Conservation (phyloP, 2,113 vertebrate genomes). For the Callocephalon fimbriatum region DNA sequence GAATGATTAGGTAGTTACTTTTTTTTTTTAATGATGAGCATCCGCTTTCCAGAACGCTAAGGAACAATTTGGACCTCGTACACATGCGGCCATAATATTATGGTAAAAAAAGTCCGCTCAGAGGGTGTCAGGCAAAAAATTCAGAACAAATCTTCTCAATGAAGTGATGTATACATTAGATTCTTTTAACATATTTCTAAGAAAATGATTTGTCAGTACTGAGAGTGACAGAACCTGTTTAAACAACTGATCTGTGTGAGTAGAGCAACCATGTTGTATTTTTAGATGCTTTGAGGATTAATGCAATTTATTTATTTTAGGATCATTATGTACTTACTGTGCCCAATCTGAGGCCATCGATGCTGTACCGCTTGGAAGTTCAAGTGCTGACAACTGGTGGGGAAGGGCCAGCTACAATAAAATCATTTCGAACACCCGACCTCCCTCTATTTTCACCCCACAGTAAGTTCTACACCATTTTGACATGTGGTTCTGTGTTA, state of each 20-base stretch:
- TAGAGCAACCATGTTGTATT: background rate
- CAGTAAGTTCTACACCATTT: constrained; percentile 74
- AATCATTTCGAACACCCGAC: constrained; percentile 87
- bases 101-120: background rate
- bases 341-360: constrained; percentile 86
- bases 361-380: constrained; percentile 92
- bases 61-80: background rate
- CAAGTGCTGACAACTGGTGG: constrained; percentile 88
- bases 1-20: background rate
- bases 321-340: constrained; percentile 87
- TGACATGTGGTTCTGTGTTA: fast-evolving
- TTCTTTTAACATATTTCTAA: background rate
- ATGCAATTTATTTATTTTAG: constrained; percentile 38
- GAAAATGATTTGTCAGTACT: background rate
- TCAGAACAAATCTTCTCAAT: fast-evolving
- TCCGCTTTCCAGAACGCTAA: background rate
- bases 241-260: background rate
- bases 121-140: background rate
- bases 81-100: background rate
- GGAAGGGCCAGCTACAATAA: constrained; percentile 89
- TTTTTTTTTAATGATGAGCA: background rate
- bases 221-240: background rate
- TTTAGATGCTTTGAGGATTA: background rate
- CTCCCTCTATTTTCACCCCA: constrained; percentile 77
- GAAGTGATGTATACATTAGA: fast-evolving